Conservation (phyloP, 2,888 invertebrate species). For the Drosophila percnosoma region DNA sequence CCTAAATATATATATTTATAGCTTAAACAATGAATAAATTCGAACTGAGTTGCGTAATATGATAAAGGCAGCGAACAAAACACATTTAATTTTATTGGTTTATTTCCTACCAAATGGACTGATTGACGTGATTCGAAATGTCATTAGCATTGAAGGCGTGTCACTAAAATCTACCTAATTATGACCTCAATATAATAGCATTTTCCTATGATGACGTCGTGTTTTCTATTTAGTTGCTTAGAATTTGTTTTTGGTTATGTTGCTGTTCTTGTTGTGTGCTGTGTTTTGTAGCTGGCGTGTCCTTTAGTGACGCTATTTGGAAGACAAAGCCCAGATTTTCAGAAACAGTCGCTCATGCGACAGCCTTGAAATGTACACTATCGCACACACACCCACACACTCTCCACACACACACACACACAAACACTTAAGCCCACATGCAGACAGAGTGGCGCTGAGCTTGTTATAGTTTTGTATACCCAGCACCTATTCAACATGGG, state of each 20-base stretch:
- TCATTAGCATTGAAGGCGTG: constrained; percentile 25
- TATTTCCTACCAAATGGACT: background rate
- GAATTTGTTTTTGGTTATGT: constrained; percentile 8
- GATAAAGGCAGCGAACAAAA: background rate
- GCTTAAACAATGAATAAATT: background rate
- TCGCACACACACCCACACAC: constrained; percentile 12
- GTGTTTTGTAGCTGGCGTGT: constrained; percentile 36
- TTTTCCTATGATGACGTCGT: constrained; percentile 35
- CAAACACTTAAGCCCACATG: constrained; percentile 17
- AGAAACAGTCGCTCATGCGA: constrained; percentile 36
- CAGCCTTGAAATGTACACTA: constrained; percentile 46
- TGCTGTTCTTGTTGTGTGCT: background rate
- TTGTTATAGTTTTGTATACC: constrained; percentile 51
- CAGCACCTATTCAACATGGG: background rate
- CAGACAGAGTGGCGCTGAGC: constrained; percentile 31
- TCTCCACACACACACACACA: constrained; percentile 9
- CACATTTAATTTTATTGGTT: constrained; percentile 4
- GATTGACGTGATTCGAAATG: constrained; percentile 17
- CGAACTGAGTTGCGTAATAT: background rate
- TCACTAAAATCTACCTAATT: constrained; percentile 33
- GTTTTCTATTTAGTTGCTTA: constrained; percentile 16
- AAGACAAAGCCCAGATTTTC: constrained; percentile 68
- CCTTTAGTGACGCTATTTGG: constrained; percentile 53
- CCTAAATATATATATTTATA: background rate
- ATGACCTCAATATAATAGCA: constrained; percentile 21